Evolutionary conservation across 2,888 invertebrate genomes (phyloP), one percentile per base, ranked within the genome.

Genomic region (Leptinotarsa tumamoca): DNA sequence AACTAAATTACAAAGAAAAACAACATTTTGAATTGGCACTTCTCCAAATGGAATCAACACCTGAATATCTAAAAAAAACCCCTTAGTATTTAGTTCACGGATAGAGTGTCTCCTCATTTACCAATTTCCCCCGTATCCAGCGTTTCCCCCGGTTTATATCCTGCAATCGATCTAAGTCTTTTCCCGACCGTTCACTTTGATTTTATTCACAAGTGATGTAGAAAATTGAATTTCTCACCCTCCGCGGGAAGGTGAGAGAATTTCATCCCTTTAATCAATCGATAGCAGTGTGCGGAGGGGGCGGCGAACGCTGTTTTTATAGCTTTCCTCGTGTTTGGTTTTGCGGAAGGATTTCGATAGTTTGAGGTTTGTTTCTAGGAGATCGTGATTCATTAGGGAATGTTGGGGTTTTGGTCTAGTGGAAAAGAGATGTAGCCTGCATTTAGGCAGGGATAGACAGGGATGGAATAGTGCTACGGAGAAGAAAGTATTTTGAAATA

Each of bases 191-290:
- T 80, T 84, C 85, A 85, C 87, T 88, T 84, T 87, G 87, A 88
- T 89, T 88, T 89, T 88, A 88, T 89, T 88, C 88, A 87, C 88
- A 88, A 88, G 87, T 87, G 88, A 88, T 88, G 89, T 88, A 88
- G 89, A 89, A 89, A 89, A 89, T 89, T 89, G 89, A 87, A 89
- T 88, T 89, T 86, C 87, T 85, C 88, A 84, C 87, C 87, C 87
- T 85, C 74, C 72, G 52, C 63, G 74, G 61, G 72, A 80, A 85
- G 83, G 81, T 83, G 82, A 80, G 76, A 79, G 80, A n/a, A 78
- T 82, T 82, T 78, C 79, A 74, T 72, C 76, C 71, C 71, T 74
- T 56, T 67, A 67, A 74, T 74, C 74, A 74, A 74, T 74, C 70
- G 74, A 74, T 74, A 71, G 66, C 72, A 49, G 69, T 21, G 69